Conservation (phyloP, 1,140 invertebrate species). For the Neodiprion lecontei region DNA sequence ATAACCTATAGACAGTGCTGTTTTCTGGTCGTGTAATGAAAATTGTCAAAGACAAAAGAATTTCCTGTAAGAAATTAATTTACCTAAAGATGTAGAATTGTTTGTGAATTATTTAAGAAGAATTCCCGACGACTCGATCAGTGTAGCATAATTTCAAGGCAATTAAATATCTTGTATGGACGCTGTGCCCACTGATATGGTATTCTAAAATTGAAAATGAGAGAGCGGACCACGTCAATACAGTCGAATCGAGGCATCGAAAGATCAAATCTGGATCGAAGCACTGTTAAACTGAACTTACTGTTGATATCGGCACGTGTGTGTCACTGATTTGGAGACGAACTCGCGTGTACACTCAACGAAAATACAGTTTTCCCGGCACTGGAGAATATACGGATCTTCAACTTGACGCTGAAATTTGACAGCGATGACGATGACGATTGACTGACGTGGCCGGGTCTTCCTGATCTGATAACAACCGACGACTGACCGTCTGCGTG, state of each 20-base stretch:
- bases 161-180: no score
- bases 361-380: not conserved
- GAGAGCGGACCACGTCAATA: no score
- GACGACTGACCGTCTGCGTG: constrained; percentile 33
- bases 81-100: constrained; percentile 16
- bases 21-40: not conserved
- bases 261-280: not conserved
- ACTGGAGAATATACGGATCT: constrained; percentile 16
- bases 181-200: no score
- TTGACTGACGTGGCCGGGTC: constrained; percentile 31
- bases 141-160: no score
- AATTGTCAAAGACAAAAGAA: not conserved
- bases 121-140: no score
- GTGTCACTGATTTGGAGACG: constrained; percentile 1
- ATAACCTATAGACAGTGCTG: constrained; percentile 1
- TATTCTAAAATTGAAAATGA: no score
- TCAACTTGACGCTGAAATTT: constrained; percentile 24
- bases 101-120: no score
- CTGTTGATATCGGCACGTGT: constrained; percentile 7
- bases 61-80: not conserved
- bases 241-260: no score
- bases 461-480: constrained; percentile 40
- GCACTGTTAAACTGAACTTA: constrained; percentile 21
- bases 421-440: constrained; percentile 16
- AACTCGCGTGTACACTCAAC: not conserved